Percentiles rank a stretch among this genome's conserved stretches.
Conservation (phyloP, 2,888 invertebrate genomes). For the Meliscaeva auricollis region DNA sequence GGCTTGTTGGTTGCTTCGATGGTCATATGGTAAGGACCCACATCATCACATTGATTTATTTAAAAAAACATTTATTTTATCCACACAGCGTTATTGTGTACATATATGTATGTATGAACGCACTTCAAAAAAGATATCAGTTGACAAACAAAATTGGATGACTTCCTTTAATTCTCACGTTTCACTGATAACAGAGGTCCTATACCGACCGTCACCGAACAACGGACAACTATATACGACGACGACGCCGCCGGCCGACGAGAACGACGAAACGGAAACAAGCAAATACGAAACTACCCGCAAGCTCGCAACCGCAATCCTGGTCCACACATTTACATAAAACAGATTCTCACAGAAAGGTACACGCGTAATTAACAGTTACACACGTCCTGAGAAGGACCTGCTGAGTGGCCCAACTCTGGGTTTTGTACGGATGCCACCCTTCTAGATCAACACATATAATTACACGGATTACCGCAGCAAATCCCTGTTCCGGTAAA, state of each 20-base stretch:
- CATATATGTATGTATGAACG: no score
- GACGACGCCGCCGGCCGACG: not conserved
- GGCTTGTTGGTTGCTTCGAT: not conserved
- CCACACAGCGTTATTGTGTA: not conserved
- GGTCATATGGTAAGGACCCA: not conserved
- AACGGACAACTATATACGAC: no score
- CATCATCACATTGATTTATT: slow-evolving; percentile 55
- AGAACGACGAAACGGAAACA: slow-evolving; percentile 11
- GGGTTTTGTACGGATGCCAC: no score
- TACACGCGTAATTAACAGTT: slow-evolving; percentile 26
- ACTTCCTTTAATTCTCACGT: slow-evolving; percentile 33
- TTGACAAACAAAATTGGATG: slow-evolving; percentile 32
- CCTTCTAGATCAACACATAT: slow-evolving; percentile 58
- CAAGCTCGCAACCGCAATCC: slow-evolving; percentile 17
- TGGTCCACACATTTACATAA: slow-evolving; percentile 16
- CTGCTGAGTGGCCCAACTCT: not conserved
- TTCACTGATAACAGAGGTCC: slow-evolving; percentile 29
- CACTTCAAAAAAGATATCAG: slow-evolving; percentile 31
- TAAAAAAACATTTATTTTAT: slow-evolving; percentile 30
- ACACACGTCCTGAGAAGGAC: slow-evolving; percentile 35
- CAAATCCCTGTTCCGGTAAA: slow-evolving; percentile 30
- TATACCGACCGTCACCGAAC: slow-evolving; percentile 19
- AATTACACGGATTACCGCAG: slow-evolving; percentile 57
- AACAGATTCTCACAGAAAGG: not conserved
- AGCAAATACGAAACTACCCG: slow-evolving; percentile 7